A percentile compares a stretch with the other conserved stretches of the same genome.
phyloP scores from a whole-genome alignment of 2,797 vertebrate genomes.

The Anabas testudineus region DNA sequence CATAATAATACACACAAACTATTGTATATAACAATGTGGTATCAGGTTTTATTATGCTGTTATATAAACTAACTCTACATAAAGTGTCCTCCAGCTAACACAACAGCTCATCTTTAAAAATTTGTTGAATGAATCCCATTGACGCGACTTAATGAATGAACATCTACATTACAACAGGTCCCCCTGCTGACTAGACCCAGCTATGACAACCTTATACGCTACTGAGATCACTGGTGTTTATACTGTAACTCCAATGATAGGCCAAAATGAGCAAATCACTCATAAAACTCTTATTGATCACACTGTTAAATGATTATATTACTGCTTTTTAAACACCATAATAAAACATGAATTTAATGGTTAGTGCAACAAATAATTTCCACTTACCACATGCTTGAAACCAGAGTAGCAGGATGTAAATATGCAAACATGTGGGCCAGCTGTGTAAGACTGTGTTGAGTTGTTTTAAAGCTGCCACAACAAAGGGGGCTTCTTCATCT shows the following conservation, averaged over 20 bases:
- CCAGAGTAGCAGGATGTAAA: neutral
- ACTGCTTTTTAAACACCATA: neutral
- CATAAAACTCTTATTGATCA: too few species aligned
- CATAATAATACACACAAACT: too few species aligned
- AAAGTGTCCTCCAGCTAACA: neutral
- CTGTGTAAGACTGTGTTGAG: conserved; percentile 2
- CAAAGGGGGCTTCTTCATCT: conserved; percentile 31
- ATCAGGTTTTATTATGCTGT: neutral
- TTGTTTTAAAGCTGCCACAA: conserved; percentile 8
- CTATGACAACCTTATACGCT: neutral
- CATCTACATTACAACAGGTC: conserved; percentile 49
- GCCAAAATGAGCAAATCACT: conserved; percentile 23
- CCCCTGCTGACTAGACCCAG: conserved; percentile 62
- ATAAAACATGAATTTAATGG: conserved; percentile 3
- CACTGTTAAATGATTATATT: conserved; percentile 1
- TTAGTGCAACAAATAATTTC: neutral
- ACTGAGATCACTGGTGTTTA: conserved; percentile 19
- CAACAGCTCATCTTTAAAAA: conserved; percentile 11
- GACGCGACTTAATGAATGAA: conserved; percentile 70
- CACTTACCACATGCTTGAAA: neutral
- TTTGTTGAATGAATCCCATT: conserved; percentile 67
- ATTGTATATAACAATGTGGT: neutral
- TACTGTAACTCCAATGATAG: conserved; percentile 34
- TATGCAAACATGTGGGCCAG: neutral
- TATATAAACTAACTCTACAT: neutral